Base-by-base conservation (phyloP, 1,140 invertebrate species). In the Rhynchophorus ferrugineus region DNA sequence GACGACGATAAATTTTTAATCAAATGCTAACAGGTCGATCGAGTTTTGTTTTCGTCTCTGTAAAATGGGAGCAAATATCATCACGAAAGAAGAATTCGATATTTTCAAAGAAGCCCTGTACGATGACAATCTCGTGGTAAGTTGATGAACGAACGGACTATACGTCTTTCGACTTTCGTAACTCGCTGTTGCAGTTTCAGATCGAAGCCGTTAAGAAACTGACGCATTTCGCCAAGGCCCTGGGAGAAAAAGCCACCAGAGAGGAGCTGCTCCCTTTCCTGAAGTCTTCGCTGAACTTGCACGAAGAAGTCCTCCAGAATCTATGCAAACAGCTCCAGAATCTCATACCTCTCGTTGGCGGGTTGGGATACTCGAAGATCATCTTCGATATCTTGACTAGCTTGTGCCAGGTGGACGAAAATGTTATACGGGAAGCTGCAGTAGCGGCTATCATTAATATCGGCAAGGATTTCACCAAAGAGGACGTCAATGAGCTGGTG, bases 321-420 rank as follows among this genome's bases (percentile, higher is more conserved):
- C 43, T 67, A 17, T 54, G 56, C 2, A 60, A 62, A 43, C 56
- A 65, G 56, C 37, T 67, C n/a, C 57, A 48, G 33, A 19, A 55
- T 16, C 61, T 67, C 19, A 29, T 65, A 19, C 61, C 63, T 16
- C 49, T 64, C n/a, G 59, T 67, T 17, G 65, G 63, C 1, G 65
- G 65, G 3, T 47, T 50, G 13, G 57, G 65, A 37, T 43, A 65
- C 41, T 56, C 56, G 2, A 21, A 53, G n/a, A 44, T 56, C 3
- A 29, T 67, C 16, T 59, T 67, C 20, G 34, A 59, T 11, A 56
- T 67, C 19, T 38, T 65, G 29, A 22, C 44, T 9, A 62, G 57
- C 24, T 38, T 67, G 1, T 60, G 61, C 14, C 49, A 49, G 1
- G 56, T 56, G 7, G 65, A 65, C 29, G 65, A 67, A 54, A 56